phyloP scores from a whole-genome alignment of 2,113 vertebrate genomes.

The Periophthalmus modestus region DNA sequence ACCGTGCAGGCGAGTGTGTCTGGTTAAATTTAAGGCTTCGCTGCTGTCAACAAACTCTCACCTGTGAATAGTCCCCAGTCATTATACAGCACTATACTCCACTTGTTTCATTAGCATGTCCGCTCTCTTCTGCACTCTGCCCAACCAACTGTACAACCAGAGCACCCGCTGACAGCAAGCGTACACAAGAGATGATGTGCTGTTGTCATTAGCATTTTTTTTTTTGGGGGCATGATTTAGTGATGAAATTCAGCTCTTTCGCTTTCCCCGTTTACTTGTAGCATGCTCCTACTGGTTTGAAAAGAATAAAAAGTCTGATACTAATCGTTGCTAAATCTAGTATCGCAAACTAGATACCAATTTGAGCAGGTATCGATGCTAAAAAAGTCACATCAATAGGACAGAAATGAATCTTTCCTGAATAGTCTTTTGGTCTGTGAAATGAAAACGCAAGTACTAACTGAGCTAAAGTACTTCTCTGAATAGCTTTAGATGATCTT shows the following conservation, averaged over 20 bases:
- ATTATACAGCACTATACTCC: neutral
- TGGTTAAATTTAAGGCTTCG: slow-evolving; percentile 23
- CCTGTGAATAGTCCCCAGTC: neutral
- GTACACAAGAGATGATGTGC: neutral
- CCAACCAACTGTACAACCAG: neutral
- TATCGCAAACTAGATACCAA: too few relatives aligned
- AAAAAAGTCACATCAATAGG: too few relatives aligned
- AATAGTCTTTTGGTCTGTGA: too few relatives aligned
- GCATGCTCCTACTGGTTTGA: neutral
- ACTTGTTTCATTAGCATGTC: slow-evolving; percentile 1
- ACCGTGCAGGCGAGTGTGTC: slow-evolving; percentile 2
- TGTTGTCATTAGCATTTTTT: neutral
- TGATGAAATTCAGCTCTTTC: neutral
- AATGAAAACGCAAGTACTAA: too few relatives aligned
- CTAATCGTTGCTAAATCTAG: too few relatives aligned
- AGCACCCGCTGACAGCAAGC: neutral
- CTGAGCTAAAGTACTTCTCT: too few relatives aligned
- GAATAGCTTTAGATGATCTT: too few relatives aligned
- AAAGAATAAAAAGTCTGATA: too few relatives aligned
- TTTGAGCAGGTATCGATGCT: too few relatives aligned
- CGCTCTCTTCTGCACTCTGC: neutral
- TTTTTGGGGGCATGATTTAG: neutral
- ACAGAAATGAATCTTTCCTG: too few relatives aligned
- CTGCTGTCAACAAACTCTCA: slow-evolving; percentile 2
- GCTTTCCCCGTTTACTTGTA: neutral